Conservation (phyloP, 2,888 invertebrate species). For the Cordilura impudica region DNA sequence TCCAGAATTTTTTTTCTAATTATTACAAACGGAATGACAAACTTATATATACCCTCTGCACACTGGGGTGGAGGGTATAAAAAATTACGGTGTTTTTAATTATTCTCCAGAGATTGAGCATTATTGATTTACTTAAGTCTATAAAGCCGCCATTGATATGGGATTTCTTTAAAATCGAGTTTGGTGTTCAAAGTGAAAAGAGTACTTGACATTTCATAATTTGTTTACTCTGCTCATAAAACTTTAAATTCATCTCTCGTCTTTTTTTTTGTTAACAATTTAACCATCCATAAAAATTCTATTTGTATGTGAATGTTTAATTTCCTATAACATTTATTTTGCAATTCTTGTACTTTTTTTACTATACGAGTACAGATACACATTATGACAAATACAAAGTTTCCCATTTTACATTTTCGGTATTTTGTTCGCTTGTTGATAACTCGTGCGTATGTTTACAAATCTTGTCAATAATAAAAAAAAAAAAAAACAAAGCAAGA, state of each 20-base stretch:
- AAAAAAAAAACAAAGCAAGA: too few species aligned
- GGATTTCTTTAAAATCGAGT: too few species aligned
- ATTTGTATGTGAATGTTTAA: conserved; percentile 19
- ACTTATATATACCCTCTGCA: too few species aligned
- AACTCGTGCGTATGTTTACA: conserved; percentile 50
- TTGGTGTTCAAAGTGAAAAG: too few species aligned
- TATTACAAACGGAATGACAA: too few species aligned
- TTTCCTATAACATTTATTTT: conserved; percentile 40
- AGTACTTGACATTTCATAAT: not conserved
- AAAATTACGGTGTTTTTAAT: too few species aligned
- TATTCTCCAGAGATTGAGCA: too few species aligned
- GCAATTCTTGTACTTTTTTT: conserved; percentile 11
- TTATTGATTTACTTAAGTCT: too few species aligned
- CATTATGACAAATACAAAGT: not conserved
- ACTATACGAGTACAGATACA: too few species aligned
- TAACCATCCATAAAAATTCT: conserved; percentile 45
- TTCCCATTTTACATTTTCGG: not conserved
- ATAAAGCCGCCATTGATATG: too few species aligned
- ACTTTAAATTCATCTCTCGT: not conserved
- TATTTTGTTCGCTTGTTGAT: conserved; percentile 14
- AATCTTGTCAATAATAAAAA: conserved; percentile 47
- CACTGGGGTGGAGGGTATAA: too few species aligned
- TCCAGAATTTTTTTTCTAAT: too few species aligned
- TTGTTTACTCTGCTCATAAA: not conserved
- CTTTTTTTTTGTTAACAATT: conserved; percentile 25